phyloP scores from a whole-genome alignment of 2,797 vertebrate genomes.

The Emydoidea blandingii region DNA sequence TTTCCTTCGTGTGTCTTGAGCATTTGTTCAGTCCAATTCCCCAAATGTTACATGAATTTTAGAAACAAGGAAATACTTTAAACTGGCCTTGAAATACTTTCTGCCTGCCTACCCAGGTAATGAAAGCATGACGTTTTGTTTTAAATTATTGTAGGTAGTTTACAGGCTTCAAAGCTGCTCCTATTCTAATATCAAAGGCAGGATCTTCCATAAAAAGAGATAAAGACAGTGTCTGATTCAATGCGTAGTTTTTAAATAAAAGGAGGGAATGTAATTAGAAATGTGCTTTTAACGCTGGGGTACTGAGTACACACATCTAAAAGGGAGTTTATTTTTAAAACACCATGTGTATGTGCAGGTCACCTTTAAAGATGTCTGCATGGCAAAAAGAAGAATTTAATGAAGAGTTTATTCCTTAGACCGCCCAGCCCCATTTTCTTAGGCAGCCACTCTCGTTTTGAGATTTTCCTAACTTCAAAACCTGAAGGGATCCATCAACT shows the following conservation, averaged over 20 bases:
- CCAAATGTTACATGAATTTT: neutral
- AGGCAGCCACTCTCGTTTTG: neutral
- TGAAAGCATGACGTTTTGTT: neutral
- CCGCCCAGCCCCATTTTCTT: neutral
- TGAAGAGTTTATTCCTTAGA: neutral
- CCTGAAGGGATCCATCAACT: neutral
- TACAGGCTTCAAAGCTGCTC: neutral
- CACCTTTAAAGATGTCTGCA: neutral
- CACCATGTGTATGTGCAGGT: neutral
- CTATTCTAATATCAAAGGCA: neutral
- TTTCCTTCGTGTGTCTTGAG: neutral
- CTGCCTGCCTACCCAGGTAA: neutral
- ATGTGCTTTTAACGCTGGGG: neutral
- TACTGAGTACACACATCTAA: neutral
- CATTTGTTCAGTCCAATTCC: neutral
- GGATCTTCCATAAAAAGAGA: neutral
- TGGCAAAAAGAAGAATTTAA: neutral
- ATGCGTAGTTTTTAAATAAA: neutral
- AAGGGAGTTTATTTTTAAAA: neutral
- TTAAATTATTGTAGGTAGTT: neutral
- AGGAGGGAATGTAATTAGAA: neutral
- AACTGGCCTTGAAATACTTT: neutral
- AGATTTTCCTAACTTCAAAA: constrained; percentile 12
- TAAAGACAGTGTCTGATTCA: neutral
- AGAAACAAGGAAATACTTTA: neutral